phyloP scores from a whole-genome alignment of 2,797 vertebrate species.

The Hemitrygon akajei region DNA sequence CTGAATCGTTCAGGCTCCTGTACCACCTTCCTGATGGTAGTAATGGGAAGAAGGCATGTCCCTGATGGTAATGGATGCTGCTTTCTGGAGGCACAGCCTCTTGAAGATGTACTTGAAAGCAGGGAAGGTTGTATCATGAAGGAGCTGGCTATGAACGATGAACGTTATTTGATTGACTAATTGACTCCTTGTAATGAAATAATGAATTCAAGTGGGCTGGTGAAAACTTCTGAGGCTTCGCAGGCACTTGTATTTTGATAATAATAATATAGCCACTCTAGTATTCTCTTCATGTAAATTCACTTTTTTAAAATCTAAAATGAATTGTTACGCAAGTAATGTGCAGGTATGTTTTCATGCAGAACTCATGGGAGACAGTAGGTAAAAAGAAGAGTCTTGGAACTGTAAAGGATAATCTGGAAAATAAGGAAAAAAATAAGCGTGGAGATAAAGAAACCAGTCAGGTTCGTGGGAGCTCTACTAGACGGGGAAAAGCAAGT shows the following conservation, averaged over 20 bases:
- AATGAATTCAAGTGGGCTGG: neutral
- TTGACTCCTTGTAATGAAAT: neutral
- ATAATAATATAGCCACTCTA: neutral
- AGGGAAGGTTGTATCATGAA: too few relatives aligned
- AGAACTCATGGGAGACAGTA: conserved; percentile 96
- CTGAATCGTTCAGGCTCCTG: too few relatives aligned
- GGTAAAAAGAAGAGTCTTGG: conserved; percentile 84
- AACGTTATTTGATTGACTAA: neutral
- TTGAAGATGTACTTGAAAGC: too few relatives aligned
- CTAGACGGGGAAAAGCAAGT: conserved; percentile 73
- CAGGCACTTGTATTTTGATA: neutral
- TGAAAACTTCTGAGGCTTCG: neutral
- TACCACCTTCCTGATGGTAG: too few relatives aligned
- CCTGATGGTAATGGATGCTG: too few relatives aligned
- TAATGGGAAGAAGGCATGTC: too few relatives aligned
- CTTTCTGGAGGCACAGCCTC: too few relatives aligned
- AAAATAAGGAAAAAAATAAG: conserved; percentile 95
- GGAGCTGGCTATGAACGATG: neutral
- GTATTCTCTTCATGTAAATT: too few relatives aligned
- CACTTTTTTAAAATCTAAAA: neutral
- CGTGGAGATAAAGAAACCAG: conserved; percentile 77
- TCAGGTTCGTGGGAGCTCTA: conserved; percentile 66
- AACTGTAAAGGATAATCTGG: conserved; percentile 68
- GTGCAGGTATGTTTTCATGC: neutral
- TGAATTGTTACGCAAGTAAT: neutral